A percentile compares a stretch with the other conserved stretches of the same genome.
phyloP scores from a whole-genome alignment of 2,888 invertebrate species.

The Cantharis rustica region DNA sequence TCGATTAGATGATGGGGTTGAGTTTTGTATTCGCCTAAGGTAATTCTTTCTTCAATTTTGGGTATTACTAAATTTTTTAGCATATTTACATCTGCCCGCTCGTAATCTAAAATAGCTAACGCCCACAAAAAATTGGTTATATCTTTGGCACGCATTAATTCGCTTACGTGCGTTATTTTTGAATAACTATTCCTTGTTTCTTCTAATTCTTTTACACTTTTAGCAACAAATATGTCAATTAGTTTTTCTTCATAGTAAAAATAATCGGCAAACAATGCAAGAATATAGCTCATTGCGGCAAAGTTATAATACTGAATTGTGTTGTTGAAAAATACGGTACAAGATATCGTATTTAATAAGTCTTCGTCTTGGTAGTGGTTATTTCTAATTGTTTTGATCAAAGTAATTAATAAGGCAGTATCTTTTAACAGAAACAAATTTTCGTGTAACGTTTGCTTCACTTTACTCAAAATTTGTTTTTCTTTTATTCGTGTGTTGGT shows the following conservation, averaged over 20 bases:
- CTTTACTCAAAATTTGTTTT: constrained; percentile 43
- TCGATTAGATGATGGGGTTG: constrained; percentile 47
- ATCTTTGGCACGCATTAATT: constrained; percentile 53
- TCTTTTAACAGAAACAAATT: constrained; percentile 52
- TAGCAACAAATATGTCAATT: constrained; percentile 43
- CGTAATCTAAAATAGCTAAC: constrained; percentile 49
- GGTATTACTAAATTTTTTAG: constrained; percentile 46
- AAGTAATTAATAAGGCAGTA: constrained; percentile 50
- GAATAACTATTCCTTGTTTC: constrained; percentile 30
- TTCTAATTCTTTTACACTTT: constrained; percentile 44
- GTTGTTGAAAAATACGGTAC: constrained; percentile 50
- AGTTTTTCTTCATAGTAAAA: constrained; percentile 49
- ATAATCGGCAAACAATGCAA: constrained; percentile 54
- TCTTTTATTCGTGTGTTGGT: constrained; percentile 51
- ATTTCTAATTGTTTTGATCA: constrained; percentile 55
- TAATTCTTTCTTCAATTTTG: constrained; percentile 42
- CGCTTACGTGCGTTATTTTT: constrained; percentile 33
- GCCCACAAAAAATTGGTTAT: constrained; percentile 56
- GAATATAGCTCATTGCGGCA: constrained; percentile 51
- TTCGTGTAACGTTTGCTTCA: constrained; percentile 46
- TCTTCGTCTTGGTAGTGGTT: constrained; percentile 51
- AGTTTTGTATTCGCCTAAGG: constrained; percentile 40
- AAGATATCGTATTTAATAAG: constrained; percentile 49
- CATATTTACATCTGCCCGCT: constrained; percentile 36
- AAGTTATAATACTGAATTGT: constrained; percentile 50